Evolutionary conservation across 2,888 invertebrate genomes (phyloP), one percentile per base, ranked within the genome.

Genomic region (Lochmaea capreae): DNA sequence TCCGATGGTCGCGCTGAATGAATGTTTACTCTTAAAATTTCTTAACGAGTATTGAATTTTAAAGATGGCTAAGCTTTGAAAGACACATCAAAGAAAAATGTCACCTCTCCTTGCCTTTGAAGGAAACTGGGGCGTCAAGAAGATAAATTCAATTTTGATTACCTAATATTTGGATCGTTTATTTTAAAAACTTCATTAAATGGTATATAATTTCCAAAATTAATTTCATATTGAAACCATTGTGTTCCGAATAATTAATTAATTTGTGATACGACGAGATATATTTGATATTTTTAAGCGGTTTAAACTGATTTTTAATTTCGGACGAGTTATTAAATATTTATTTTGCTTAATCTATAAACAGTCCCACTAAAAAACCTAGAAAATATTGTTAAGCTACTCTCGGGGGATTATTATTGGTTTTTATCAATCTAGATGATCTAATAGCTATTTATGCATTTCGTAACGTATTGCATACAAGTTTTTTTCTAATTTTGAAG

Each of bases 71-170:
- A 57, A 67, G 67, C 67, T 22, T 58, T 52, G 62, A 33, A 33
- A 62, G 52, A 69, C 62, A 69, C 26, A 52, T 54, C 33, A 54
- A 46, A 69, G 71, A 65, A 22, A 42, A 65, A 65, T 49, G 71
- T 65, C 71, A 65, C 66, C 66, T 65, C 49, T 22, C 49, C 12
- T 16, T 52, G 33, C 46, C 18, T 62, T 49, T 69, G 43, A 61
- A 11, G 61, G 39, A 70, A 71, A 58, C 46, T 61, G 10, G 46
- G 52, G 65, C 33, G 66, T 66, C 71, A 58, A 43, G 71, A 71
- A 71, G 71, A 71, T 71, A 52, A 65, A 71, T 71, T 71, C 46
- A 58, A 54, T 71, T 71, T 71, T 71, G 71, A 71, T 71, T 71
- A 71, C 59, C 59, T 46, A 59, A 63, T 66, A 18, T 59, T 71